A percentile compares a stretch with the other conserved stretches of the same genome.
phyloP scores from a whole-genome alignment of 2,797 vertebrate species.

The Lerista edwardsae region DNA sequence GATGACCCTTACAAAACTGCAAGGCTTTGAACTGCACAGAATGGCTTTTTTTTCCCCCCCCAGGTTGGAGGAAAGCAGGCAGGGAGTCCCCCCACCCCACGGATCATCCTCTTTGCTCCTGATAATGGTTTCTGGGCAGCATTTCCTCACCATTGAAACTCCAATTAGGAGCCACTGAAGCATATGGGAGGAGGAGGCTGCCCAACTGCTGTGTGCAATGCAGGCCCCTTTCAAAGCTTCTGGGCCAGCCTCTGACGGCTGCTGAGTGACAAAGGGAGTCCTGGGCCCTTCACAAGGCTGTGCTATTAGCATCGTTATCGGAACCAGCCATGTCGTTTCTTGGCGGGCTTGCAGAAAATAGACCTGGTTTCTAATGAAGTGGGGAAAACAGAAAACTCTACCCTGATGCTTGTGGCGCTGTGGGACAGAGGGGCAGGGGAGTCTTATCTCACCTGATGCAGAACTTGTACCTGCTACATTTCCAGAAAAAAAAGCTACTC shows the following conservation, averaged over 20 bases:
- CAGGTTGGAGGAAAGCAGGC: too few species aligned
- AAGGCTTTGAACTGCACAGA: background rate
- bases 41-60: too few species aligned
- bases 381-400: too few species aligned
- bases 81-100: background rate
- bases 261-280: slow-evolving; percentile 62
- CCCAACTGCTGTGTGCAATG: slow-evolving; percentile 58
- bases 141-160: slow-evolving; percentile 56
- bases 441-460: background rate
- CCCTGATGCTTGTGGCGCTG: background rate
- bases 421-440: background rate
- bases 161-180: slow-evolving; percentile 56
- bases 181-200: slow-evolving; percentile 56
- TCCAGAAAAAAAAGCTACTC: background rate
- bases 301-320: slow-evolving; percentile 65
- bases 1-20: too few species aligned
- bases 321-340: slow-evolving; percentile 60
- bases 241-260: slow-evolving; percentile 69
- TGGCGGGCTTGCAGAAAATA: background rate
- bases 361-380: background rate
- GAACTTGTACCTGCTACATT: background rate
- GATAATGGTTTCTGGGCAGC: slow-evolving; percentile 1
- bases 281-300: slow-evolving; percentile 52
- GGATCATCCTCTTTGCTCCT: fast-evolving
- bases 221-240: slow-evolving; percentile 69